Evolutionary conservation across 2,797 vertebrate species (phyloP), one percentile per base, ranked within the genome.

Genomic region (Poeciliopsis gracilis): DNA sequence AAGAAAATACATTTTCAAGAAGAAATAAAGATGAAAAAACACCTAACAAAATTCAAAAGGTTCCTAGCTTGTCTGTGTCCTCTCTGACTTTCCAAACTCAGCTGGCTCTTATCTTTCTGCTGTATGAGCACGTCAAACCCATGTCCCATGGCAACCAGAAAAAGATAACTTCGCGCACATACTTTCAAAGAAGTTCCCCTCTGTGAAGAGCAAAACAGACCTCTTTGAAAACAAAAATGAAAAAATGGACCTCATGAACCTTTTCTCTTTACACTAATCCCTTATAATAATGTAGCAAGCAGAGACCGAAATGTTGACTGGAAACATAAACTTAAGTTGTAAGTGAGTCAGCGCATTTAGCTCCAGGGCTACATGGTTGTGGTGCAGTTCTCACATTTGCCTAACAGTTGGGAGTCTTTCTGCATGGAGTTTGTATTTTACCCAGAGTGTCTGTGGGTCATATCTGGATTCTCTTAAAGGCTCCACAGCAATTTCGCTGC

Each of bases 71-170:
- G 57, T 59, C 13, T 5, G 72, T 53, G 36, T 23, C 16, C 38
- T 16, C 55, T 57, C 43, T 74, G 51, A 71, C 49, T 57, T 72
- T 43, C 78, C 74, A 75, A 82, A 84, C 61, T 30, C 77, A 80
- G 76, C 63, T 75, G 72, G 30, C 66, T 82, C 79, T 83, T 83
- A 85, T 88, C 87, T 59, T 23, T 45, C 55, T 70, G 43, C 46
- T 46, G 4, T 25, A 55, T 70, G 66, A 83, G 63, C 72, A 76
- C 0, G 51, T 78, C 28, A 43, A 70, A 55, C 46, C 77, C 74
- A 43, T 82, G 86, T 85, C 28, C 79, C 72, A 86, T 76, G 69
- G 77, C 75, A 84, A 84, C 73, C 2, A 0, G 72, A 63, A 79
- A 72, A 72, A 70, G 81, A 85, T 83, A 84, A 84, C 69, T 69